Conservation (phyloP, 2,797 vertebrate genomes). For the Danio jaintianensis region DNA sequence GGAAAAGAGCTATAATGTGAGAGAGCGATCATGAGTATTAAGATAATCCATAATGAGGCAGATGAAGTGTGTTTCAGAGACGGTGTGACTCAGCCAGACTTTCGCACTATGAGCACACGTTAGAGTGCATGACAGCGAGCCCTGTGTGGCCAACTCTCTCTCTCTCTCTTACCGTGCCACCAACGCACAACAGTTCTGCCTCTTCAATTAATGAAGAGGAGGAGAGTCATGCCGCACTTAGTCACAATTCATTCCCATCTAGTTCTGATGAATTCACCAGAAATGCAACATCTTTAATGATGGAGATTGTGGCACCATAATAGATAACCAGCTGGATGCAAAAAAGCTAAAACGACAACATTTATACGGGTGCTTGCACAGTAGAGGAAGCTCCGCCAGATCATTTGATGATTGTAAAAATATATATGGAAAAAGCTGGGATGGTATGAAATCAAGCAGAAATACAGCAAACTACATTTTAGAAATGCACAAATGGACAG, state of each 20-base stretch:
- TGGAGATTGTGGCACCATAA: background rate
- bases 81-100: conserved; percentile 23
- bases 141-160: conserved; percentile 42
- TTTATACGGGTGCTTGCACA: background rate
- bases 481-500: background rate
- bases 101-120: conserved; percentile 24
- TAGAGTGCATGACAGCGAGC: conserved; percentile 30
- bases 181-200: conserved; percentile 36
- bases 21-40: conserved; percentile 18
- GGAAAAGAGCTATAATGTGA: background rate
- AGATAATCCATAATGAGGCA: conserved; percentile 26
- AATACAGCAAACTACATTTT: background rate
- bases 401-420: background rate
- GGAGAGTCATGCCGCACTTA: conserved; percentile 44
- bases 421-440: background rate
- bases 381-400: background rate
- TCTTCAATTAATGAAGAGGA: conserved; percentile 50
- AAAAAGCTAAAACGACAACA: conserved; percentile 10
- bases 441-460: background rate
- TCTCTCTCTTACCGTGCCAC: conserved; percentile 34
- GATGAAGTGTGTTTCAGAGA: conserved; percentile 25
- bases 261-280: conserved; percentile 13
- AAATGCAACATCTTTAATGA: conserved; percentile 37
- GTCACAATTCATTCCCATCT: conserved; percentile 43
- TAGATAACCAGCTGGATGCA: background rate